Conservation (phyloP, 2,888 invertebrate species). For the Melieria omissa region DNA sequence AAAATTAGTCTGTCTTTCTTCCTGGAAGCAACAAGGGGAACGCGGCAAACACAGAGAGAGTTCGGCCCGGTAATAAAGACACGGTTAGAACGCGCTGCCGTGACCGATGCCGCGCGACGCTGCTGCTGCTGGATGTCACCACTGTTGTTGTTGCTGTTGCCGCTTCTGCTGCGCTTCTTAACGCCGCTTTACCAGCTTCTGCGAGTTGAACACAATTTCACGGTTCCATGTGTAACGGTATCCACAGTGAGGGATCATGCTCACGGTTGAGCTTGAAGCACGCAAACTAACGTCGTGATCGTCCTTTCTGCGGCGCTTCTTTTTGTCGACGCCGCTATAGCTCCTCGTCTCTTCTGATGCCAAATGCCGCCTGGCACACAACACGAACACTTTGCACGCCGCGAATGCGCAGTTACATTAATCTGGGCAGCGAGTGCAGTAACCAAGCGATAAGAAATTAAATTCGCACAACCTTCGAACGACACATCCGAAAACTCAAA, state of each 20-base stretch:
- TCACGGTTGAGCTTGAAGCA: constrained; percentile 58
- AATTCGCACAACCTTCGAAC: too few relatives aligned
- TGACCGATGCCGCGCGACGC: constrained; percentile 22
- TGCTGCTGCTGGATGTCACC: constrained; percentile 13
- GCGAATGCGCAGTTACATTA: too few relatives aligned
- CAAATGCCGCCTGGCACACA: background rate
- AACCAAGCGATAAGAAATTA: too few relatives aligned
- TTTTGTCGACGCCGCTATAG: background rate
- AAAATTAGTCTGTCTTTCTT: constrained; percentile 30
- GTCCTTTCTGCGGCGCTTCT: background rate
- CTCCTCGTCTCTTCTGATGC: background rate
- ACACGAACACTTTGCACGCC: constrained; percentile 13
- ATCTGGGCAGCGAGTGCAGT: too few relatives aligned
- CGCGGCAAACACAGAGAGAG: background rate
- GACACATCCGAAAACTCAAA: too few relatives aligned
- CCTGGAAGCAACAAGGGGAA: background rate
- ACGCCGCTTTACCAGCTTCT: constrained; percentile 93
- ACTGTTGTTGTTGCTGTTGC: constrained; percentile 47
- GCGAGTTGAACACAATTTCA: constrained; percentile 92
- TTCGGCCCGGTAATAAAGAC: background rate
- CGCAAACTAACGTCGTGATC: constrained; percentile 21
- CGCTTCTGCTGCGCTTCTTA: constrained; percentile 67
- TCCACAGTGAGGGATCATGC: constrained; percentile 73
- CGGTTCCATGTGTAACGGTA: constrained; percentile 93
- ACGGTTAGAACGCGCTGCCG: constrained; percentile 21